A percentile compares a stretch with the other conserved stretches of the same genome.
Evolutionary conservation across 37 sponge, comb jelly and placozoan genomes (phyloP).

Genomic region (Halichondria panicea): DNA sequence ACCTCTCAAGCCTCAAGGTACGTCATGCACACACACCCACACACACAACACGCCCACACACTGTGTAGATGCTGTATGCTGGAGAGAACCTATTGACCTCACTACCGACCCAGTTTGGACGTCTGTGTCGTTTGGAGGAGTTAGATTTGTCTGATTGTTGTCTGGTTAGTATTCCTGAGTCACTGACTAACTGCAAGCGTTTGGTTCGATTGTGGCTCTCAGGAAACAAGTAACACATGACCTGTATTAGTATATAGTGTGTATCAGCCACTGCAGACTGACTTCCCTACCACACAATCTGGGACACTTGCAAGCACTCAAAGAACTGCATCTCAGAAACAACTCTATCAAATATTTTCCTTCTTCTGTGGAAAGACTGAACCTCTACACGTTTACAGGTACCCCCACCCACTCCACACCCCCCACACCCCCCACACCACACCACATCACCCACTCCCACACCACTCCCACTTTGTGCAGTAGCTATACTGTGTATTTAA

Average conservation of each 20-base stretch:
- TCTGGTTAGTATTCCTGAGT: slow-evolving; percentile 61
- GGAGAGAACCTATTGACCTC: slow-evolving; percentile 65
- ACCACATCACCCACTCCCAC: no score
- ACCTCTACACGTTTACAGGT: slow-evolving; percentile 77
- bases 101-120: slow-evolving; percentile 62
- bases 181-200: slow-evolving; percentile 44
- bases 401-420: no score
- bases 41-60: background rate
- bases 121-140: slow-evolving; percentile 45
- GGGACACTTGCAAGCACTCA: slow-evolving; percentile 50
- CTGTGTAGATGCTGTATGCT: slow-evolving; percentile 54
- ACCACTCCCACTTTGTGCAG: no score
- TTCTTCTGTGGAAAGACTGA: slow-evolving; percentile 42
- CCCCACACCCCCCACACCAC: no score
- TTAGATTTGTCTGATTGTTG: slow-evolving; percentile 69
- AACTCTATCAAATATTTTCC: slow-evolving; percentile 64
- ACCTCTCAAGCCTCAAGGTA: slow-evolving; percentile 41
- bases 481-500: no score
- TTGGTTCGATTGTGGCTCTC: slow-evolving; percentile 70
- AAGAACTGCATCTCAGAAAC: slow-evolving; percentile 69
- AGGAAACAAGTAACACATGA: slow-evolving; percentile 67
- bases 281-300: slow-evolving; percentile 47
- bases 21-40: background rate
- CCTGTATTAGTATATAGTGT: no score
- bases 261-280: slow-evolving; percentile 51